Percentiles rank a stretch among this genome's conserved stretches.
Conservation (phyloP, 2,797 vertebrate genomes). For the Rallus crepitans region DNA sequence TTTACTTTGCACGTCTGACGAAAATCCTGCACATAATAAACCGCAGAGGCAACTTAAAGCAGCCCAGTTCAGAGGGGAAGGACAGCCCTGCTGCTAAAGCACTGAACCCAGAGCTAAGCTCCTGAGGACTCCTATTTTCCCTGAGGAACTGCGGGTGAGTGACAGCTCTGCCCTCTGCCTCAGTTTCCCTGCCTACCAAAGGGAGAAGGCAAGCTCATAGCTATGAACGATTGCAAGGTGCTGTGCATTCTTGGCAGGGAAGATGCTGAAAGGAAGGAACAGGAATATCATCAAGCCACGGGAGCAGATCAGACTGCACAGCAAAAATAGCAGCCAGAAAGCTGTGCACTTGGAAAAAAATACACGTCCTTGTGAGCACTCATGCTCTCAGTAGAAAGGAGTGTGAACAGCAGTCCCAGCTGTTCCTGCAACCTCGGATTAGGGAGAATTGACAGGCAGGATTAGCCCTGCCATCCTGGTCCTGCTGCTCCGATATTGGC, state of each 20-base stretch:
- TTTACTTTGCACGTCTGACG: slow-evolving; percentile 77
- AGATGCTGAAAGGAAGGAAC: background rate
- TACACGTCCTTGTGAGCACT: background rate
- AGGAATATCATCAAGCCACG: background rate
- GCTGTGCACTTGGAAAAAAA: slow-evolving; percentile 1
- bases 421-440: slow-evolving; percentile 4
- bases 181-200: slow-evolving; percentile 14
- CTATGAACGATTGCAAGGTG: background rate
- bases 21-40: slow-evolving; percentile 75
- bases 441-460: background rate
- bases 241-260: background rate
- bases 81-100: background rate
- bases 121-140: background rate
- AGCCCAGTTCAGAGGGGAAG: slow-evolving; percentile 48
- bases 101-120: background rate
- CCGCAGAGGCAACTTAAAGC: slow-evolving; percentile 61
- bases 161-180: background rate
- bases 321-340: slow-evolving; percentile 49
- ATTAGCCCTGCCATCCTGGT: background rate
- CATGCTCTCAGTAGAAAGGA: background rate
- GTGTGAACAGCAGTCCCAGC: slow-evolving; percentile 20
- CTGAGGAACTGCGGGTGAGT: background rate
- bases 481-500: background rate
- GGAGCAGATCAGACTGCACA: background rate
- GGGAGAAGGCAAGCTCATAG: background rate